phyloP scores from a whole-genome alignment of 2,113 vertebrate species.

The Elanoides forficatus region DNA sequence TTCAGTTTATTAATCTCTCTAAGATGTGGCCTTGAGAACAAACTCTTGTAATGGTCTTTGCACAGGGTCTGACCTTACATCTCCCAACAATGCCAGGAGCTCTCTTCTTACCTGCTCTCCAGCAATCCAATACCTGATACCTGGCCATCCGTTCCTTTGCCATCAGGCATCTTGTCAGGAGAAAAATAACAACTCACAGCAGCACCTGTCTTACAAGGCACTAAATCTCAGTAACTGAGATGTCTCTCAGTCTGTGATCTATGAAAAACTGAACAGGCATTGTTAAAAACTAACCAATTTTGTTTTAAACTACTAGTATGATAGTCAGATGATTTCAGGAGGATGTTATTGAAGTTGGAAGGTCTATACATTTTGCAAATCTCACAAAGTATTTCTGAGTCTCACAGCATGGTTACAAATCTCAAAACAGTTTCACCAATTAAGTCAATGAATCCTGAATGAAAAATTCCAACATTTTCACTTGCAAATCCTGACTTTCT shows the following conservation, averaged over 20 bases:
- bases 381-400: background rate
- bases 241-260: background rate
- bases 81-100: background rate
- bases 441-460: background rate
- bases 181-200: background rate
- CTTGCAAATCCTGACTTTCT: constrained; percentile 44
- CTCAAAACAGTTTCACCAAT: constrained; percentile 29
- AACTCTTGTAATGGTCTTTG: background rate
- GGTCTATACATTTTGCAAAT: background rate
- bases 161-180: background rate
- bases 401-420: background rate
- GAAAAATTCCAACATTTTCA: constrained; percentile 1
- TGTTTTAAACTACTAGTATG: background rate
- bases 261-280: background rate
- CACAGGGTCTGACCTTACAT: background rate
- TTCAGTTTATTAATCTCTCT: background rate
- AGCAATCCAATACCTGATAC: background rate
- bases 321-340: background rate
- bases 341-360: background rate
- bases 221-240: background rate
- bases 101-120: background rate
- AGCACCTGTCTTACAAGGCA: background rate
- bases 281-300: background rate
- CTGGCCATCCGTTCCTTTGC: background rate
- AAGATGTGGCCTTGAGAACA: background rate